Evolutionary conservation across 1,140 invertebrate species (phyloP), one percentile per base, ranked within the genome.

Genomic region (Anastrepha obliqua): DNA sequence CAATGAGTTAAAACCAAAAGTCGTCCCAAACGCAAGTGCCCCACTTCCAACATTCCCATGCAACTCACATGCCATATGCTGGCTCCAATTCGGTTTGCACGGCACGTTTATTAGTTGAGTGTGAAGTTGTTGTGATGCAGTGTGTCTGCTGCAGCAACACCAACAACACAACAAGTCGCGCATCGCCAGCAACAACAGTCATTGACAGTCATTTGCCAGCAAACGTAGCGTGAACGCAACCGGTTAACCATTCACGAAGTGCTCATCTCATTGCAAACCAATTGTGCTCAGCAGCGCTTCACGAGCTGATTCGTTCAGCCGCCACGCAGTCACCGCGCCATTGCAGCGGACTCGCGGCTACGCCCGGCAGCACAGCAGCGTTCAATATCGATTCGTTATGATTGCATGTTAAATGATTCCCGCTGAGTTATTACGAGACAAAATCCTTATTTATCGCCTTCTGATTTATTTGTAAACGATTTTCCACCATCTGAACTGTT

Each of bases 401-500:
- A 92, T 92, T 92, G 91, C 91, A 92, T 92, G 91, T 92, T 92
- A 92, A 92, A 92, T 92, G 92, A 90, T 91, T 92, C 91, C 91
- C 90, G 91, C 91, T 92, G 91, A 92, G 91, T 92, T 92, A 92
- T 92, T 92, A 92, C 91, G 92, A 92, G 91, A 92, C 91, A 92
- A 92, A 92, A 92, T 92, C 91, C 91, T 92, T 92, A 92, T 92
- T 92, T 92, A 92, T 92, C 91, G 91, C 91, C 92, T 92, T 92
- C 91, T 92, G 91, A 92, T 92, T 92, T 92, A 92, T 92, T 93
- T 92, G 91, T 91, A 92, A 92, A 92, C 91, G 91, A 91, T 92
- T 92, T 92, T 90, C 90, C 85, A 81, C 42, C 47, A 13, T n/a
- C 60, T 62, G 13, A 62, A 13, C 15, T 17, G 13, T 51, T 58